Base-by-base conservation (phyloP, 64 coral and sea anemone genomes). In the Acropora tenuis region DNA sequence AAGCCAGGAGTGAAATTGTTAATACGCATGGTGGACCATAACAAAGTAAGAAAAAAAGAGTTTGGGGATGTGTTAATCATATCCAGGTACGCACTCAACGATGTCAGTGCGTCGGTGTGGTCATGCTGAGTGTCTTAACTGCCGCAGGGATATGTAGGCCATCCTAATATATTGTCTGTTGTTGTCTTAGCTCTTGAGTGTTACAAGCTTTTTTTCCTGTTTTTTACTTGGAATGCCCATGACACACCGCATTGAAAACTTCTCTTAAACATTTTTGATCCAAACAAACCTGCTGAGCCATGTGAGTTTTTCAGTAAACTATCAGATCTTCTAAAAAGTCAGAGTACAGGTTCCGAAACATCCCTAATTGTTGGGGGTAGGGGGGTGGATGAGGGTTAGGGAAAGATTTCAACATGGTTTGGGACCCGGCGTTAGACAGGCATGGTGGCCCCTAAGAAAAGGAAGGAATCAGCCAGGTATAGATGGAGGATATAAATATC, bases 241-340 rank as follows among this genome's bases (percentile, higher is more conserved):
- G 50, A 53, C 5, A 53, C 5, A 53, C 50, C 50, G 9, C 50
- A 8, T 53, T 53, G 50, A 53, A 53, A 53, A 53, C 1, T 87
- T 73, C 48, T 87, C 7, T 1, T 47, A 20, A 87, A 87, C 17
- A 18, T 87, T 48, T 87, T 50, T 7, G 6, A 43, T 71, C 44
- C 84, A 87, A 74, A 87, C 44, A 47, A 74, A 47, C n/a, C 45
- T 12, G 69, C 65, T 6, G 41, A 75, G 6, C 83, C 71, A 47
- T 16, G 30, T 11, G 49, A 74, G 17, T 87, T 87, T 53, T 87
- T 87, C 69, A 72, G 3, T 13, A 44, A 87, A 73, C 42, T 75
- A 48, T 47, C 19, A 75, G n/a, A 73, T 3, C n/a, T 69, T 69
- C 42, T 87, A 19, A 69, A 87, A 47, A 47, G 69, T 13, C 48